phyloP scores from a whole-genome alignment of 2,888 invertebrate species.

The Amorpha juglandis region DNA sequence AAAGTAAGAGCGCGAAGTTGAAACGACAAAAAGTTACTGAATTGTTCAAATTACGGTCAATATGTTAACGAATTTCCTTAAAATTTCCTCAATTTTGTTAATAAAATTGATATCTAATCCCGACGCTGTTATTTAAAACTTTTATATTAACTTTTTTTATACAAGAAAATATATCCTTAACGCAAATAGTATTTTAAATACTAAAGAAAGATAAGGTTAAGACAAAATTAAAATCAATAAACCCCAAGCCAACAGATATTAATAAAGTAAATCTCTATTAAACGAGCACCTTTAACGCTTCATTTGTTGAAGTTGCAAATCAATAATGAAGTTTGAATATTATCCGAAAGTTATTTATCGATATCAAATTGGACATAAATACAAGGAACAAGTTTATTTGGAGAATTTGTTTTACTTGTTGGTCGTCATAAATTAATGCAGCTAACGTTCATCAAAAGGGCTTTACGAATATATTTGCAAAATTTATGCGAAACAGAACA shows the following conservation, averaged over 20 bases:
- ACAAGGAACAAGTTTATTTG: conserved; percentile 41
- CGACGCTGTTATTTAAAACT: too few relatives aligned
- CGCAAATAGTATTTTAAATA: not conserved
- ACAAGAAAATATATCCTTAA: not conserved
- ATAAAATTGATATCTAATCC: not conserved
- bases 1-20: conserved; percentile 2
- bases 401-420: conserved; percentile 54
- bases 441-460: conserved; percentile 58
- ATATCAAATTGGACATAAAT: conserved; percentile 51
- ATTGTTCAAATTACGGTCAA: conserved; percentile 6
- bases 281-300: conserved; percentile 6
- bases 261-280: conserved; percentile 2
- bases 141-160: not conserved
- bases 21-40: not conserved
- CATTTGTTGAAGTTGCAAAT: conserved; percentile 38
- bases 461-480: conserved; percentile 64
- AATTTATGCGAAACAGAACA: conserved; percentile 75
- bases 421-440: conserved; percentile 56
- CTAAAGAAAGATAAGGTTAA: not conserved
- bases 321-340: conserved; percentile 52
- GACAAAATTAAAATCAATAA: not conserved
- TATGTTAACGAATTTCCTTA: not conserved
- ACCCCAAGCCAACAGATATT: not conserved
- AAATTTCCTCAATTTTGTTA: not conserved
- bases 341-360: conserved; percentile 46